These are phyloP conservation scores for Otis tarda DNA, from an alignment of 2,113 vertebrate genomes.

Conservation along the genomic window DNA sequence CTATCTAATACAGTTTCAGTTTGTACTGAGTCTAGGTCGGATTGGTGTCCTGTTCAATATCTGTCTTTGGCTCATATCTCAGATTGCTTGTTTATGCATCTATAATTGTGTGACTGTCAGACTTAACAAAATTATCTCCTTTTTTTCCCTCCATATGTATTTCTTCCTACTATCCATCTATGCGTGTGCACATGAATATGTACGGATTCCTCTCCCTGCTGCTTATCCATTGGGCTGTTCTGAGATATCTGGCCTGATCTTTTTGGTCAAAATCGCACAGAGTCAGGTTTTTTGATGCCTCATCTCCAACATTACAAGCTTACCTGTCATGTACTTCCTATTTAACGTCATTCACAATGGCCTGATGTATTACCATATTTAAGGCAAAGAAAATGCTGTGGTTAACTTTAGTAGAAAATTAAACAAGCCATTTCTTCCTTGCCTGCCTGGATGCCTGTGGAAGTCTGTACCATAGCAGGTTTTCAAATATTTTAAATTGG, in stretches of 20 bases:
- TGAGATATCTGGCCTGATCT: not conserved
- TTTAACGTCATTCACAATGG: not conserved
- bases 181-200: not conserved
- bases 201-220: not conserved
- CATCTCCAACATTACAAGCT: not conserved
- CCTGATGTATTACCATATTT: not conserved
- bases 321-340: not conserved
- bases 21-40: not conserved
- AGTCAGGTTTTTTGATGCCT: not conserved
- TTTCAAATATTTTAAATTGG: not conserved
- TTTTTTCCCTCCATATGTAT: not conserved
- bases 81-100: not conserved
- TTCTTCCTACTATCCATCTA: not conserved
- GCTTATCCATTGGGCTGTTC: not conserved
- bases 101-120: not conserved
- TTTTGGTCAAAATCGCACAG: not conserved
- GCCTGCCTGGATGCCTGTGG: not conserved
- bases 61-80: not conserved
- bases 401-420: not conserved
- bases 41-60: not conserved
- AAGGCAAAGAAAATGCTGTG: not conserved
- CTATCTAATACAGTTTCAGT: not conserved
- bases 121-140: not conserved
- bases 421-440: not conserved
- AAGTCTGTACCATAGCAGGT: not conserved